Base-by-base conservation (phyloP, 1,140 invertebrate species). In the Drosophila nigrodunni region DNA sequence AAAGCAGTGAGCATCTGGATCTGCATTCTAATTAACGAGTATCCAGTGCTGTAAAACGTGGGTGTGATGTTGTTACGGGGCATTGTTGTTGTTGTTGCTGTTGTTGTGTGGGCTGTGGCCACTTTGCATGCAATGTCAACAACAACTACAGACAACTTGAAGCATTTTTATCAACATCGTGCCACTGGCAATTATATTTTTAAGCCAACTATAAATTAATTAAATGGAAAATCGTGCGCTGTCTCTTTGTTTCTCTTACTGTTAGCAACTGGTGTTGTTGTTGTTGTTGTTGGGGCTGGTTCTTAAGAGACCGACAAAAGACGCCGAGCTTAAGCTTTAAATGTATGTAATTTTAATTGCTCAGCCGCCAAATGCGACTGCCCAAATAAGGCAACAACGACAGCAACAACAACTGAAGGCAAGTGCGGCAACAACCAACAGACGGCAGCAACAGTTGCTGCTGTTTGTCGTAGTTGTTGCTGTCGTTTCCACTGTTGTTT, bases 281-380 rank as follows among this genome's bases (percentile, higher is more conserved):
- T 10, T 18, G 13, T 35, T 34, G 39, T 46, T 58, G 18, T 50
- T 57, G 41, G 41, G 52, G 25, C 44, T 55, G 15, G 78, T 74
- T 88, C 82, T 83, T 87, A 82, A 88, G 73, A 80, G 66, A 67
- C 76, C 82, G 83, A 87, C 82, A 88, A 87, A 87, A 80, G 80
- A 67, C 58, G 73, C 69, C 80, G 85, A 74, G 83, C 68, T 71
- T 79, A 80, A 74, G 83, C 68, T 71, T 79, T 83, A 83, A 87
- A 88, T 81, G 73, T 80, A 83, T 87, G 83, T 83, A 87, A 87
- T 88, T 87, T 87, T 87, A 87, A 87, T 87, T 87, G 82, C 82
- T 60, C 79, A 69, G 47, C 60, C 75, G 78, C 82, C 82, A 83
- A 87, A 83, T 88, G 77, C 64, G 61, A 54, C 49, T 68, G 77